These are phyloP conservation scores for Podilymbus podiceps DNA, from an alignment of 2,113 vertebrate genomes.

Conservation along the genomic window DNA sequence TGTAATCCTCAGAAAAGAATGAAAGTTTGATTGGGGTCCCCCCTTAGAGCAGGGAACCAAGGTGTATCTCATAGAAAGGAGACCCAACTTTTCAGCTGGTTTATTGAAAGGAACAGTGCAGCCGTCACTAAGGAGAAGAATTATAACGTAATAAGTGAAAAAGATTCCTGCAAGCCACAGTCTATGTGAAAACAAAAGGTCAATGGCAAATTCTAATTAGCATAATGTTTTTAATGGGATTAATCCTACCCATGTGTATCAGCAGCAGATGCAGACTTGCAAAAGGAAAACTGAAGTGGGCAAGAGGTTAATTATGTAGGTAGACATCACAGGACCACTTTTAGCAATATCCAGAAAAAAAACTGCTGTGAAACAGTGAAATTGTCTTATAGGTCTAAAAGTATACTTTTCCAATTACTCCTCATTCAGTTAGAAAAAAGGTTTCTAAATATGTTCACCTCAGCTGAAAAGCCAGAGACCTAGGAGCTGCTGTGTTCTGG, in stretches of 20 bases:
- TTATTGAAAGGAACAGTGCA: neutral
- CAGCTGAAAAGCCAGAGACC: neutral
- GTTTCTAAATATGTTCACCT: neutral
- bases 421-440: neutral
- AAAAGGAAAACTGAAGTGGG: neutral
- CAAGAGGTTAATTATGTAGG: conserved; percentile 12
- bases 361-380: neutral
- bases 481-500: neutral
- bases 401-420: neutral
- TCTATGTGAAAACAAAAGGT: neutral
- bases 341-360: neutral
- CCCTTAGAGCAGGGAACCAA: neutral
- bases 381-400: neutral
- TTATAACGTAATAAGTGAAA: neutral
- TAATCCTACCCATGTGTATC: neutral
- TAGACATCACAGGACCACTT: neutral
- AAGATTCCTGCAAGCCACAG: neutral
- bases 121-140: neutral
- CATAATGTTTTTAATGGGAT: conserved; percentile 7
- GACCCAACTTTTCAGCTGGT: neutral
- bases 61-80: neutral
- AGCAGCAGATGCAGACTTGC: neutral
- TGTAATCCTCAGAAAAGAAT: neutral
- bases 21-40: neutral
- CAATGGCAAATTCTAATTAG: conserved; percentile 19